Percentiles rank a stretch among this genome's conserved stretches.
Conservation (phyloP, 2,888 invertebrate genomes). For the Exocentrus adspersus region DNA sequence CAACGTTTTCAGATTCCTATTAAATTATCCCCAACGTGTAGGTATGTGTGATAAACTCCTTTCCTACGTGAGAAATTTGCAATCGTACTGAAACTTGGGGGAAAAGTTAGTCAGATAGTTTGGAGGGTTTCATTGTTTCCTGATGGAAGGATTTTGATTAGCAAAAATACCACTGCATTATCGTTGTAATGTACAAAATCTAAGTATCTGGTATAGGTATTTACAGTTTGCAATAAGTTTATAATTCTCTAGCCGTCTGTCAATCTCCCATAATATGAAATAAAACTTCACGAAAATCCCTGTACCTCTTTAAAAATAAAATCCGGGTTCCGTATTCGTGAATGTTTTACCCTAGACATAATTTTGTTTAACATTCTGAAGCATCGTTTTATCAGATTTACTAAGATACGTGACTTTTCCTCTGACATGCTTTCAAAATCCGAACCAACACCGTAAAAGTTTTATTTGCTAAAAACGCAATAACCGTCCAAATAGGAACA, state of each 20-base stretch:
- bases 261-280: no score
- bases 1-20: neutral
- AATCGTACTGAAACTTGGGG: neutral
- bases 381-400: neutral
- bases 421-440: neutral
- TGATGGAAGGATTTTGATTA: neutral
- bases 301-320: no score
- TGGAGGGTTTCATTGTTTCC: neutral
- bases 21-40: neutral
- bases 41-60: neutral
- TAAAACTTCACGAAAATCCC: no score
- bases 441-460: neutral
- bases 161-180: neutral
- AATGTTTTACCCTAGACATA: no score
- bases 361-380: no score
- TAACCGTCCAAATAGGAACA: neutral
- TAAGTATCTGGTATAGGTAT: no score
- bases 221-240: no score
- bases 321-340: no score
- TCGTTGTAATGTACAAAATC: no score
- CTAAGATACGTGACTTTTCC: neutral
- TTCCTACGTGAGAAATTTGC: neutral
- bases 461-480: neutral
- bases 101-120: neutral
- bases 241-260: no score